phyloP scores from a whole-genome alignment of 2,888 invertebrate genomes.

The Chymomyza procnemis region DNA sequence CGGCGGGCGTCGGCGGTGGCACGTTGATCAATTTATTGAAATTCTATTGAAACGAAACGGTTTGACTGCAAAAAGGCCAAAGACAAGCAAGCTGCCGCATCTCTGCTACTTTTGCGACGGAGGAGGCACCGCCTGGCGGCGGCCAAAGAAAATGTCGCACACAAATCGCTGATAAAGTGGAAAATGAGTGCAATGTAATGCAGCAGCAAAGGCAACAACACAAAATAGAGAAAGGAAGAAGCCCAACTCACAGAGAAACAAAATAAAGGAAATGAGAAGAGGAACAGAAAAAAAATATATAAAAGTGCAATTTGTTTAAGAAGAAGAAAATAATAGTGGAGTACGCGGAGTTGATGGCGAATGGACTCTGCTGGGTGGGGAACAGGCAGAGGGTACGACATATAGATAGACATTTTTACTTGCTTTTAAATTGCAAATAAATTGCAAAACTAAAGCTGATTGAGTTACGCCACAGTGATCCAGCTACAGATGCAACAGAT shows the following conservation, averaged over 20 bases:
- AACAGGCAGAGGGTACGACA: too few relatives aligned
- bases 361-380: neutral
- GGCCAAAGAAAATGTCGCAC: conserved; percentile 8
- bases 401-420: conserved; percentile 3
- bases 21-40: conserved; percentile 71
- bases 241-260: neutral
- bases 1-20: conserved; percentile 26
- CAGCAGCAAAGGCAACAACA: conserved; percentile 3
- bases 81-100: neutral
- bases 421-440: conserved; percentile 42
- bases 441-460: conserved; percentile 24
- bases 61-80: conserved; percentile 57
- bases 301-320: conserved; percentile 3
- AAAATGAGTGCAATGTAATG: conserved; percentile 55
- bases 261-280: neutral
- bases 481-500: conserved; percentile 5
- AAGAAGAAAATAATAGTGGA: neutral
- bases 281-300: conserved; percentile 1
- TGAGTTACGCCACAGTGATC: neutral
- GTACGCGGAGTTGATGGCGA: neutral
- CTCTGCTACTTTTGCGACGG: neutral
- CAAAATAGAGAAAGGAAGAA: neutral
- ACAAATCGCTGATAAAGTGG: conserved; percentile 69
- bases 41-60: conserved; percentile 73
- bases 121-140: neutral